Base-by-base conservation (phyloP, 2,888 invertebrate genomes). In the Choristoneura rosaceana region DNA sequence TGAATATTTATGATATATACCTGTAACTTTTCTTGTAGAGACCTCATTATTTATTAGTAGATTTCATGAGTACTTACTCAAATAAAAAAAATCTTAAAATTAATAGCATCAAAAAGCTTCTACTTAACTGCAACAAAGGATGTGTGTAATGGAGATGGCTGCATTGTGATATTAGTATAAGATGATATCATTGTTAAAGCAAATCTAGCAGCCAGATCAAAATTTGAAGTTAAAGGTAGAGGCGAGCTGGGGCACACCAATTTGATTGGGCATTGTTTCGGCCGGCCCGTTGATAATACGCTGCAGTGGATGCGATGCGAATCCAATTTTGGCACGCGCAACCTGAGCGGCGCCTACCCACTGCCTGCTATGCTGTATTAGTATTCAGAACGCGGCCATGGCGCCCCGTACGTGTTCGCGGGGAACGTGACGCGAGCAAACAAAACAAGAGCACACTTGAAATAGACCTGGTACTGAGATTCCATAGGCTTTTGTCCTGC, bases 201-300 rank as follows among this genome's bases (percentile, higher is more conserved):
- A 74, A 73, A 65, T 74, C 43, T 70, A 73, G 70, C 62, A 69
- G 75, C 38, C 64, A 74, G 78, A 75, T 76, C 76, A 78, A 76
- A 76, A 74, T 74, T 41, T 61, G 71, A 74, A 62, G 70, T 69
- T 69, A 62, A 65, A 68, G 66, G 50, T 66, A 69, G 60, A 69
- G 60, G 66, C n/a, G n/a, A n/a, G n/a, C n/a, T n/a, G 60, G 64
- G 58, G 79, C 77, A 83, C 84, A 86, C 84, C 78, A 81, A 84
- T 88, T 87, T 92, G 90, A 92, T 93, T 91, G 91, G 85, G 83
- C 83, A 92, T 91, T 92, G 92, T 93, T 92, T 90, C 82, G 81
- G 77, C 73, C 75, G 75, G 76, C 77, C 74, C 76, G 77, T 76
- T 81, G 82, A 83, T 89, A 88, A 89, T 89, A 86, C 84, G 74